Conservation (phyloP, 30 jellyfish, hydroid and myxozoan genomes). For the Aurelia sp. region DNA sequence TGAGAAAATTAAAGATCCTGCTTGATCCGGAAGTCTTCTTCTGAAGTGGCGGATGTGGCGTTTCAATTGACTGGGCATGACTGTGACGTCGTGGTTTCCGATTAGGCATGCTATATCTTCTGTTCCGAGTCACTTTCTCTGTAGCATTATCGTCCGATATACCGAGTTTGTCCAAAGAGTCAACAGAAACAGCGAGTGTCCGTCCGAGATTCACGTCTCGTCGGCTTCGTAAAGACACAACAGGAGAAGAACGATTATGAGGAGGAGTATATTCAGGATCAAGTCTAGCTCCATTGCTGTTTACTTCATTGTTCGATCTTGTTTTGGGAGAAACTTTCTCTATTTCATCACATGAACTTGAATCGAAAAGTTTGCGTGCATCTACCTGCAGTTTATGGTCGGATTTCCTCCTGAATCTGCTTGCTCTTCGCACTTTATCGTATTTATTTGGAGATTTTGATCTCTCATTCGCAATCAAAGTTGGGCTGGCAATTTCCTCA, state of each 20-base stretch:
- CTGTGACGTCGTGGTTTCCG: constrained; percentile 44
- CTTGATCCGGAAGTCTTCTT: constrained; percentile 50
- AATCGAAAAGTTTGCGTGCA: not conserved
- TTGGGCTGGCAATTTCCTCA: constrained; percentile 1
- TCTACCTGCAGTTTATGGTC: constrained; percentile 17
- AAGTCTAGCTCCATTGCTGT: not conserved
- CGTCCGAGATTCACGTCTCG: constrained; percentile 3
- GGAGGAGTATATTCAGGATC: not conserved
- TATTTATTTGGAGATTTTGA: not conserved
- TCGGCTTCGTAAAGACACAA: not conserved
- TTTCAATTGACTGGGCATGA: constrained; percentile 54
- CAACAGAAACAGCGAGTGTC: constrained; percentile 57
- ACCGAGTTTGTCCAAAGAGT: constrained; percentile 56
- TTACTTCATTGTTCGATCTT: not conserved
- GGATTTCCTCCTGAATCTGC: constrained; percentile 48
- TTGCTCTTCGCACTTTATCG: constrained; percentile 17
- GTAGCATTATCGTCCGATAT: constrained; percentile 22
- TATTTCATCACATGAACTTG: not conserved
- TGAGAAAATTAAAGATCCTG: constrained; percentile 45
- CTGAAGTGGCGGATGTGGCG: constrained; percentile 55
- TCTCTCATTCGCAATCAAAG: constrained; percentile 5
- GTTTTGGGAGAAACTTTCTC: not conserved
- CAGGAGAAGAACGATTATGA: constrained; percentile 4
- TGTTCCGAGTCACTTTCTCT: not conserved
- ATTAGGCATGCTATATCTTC: constrained; percentile 70